A percentile compares a stretch with the other conserved stretches of the same genome.
phyloP scores from a whole-genome alignment of 2,888 invertebrate genomes.

The Drosophila pegasa region DNA sequence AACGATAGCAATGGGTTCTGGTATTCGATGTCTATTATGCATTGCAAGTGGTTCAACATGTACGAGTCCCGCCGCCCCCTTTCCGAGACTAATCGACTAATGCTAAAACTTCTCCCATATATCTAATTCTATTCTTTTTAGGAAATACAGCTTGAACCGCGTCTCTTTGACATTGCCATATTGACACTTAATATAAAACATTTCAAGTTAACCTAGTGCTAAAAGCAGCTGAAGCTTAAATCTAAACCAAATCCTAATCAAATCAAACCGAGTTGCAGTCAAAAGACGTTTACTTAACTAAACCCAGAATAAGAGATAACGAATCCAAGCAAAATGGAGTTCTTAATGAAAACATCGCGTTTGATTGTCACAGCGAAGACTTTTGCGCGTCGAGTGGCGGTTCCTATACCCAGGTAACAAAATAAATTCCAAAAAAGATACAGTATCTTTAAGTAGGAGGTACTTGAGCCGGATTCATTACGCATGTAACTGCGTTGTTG shows the following conservation, averaged over 20 bases:
- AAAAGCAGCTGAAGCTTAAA: slow-evolving; percentile 25
- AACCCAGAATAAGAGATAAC: background rate
- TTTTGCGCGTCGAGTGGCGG: slow-evolving; percentile 83
- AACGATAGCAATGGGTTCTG: slow-evolving; percentile 13
- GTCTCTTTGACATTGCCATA: slow-evolving; percentile 83
- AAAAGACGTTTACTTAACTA: slow-evolving; percentile 16
- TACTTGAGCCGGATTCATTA: slow-evolving; percentile 52
- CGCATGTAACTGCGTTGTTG: slow-evolving; percentile 73
- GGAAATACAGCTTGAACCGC: slow-evolving; percentile 82
- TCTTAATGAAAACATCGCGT: slow-evolving; percentile 84
- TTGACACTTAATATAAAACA: slow-evolving; percentile 80
- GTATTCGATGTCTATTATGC: slow-evolving; percentile 3
- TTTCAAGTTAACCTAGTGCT: slow-evolving; percentile 57
- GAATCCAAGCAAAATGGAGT: slow-evolving; percentile 80
- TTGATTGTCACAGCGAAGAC: slow-evolving; percentile 83
- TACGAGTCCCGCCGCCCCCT: background rate
- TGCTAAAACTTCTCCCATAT: slow-evolving; percentile 28
- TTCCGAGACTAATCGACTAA: slow-evolving; percentile 22
- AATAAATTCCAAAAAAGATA: slow-evolving; percentile 62
- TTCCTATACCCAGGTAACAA: slow-evolving; percentile 85
- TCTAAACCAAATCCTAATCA: slow-evolving; percentile 7
- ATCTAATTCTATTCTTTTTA: slow-evolving; percentile 65
- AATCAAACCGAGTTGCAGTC: slow-evolving; percentile 19
- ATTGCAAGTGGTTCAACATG: slow-evolving; percentile 61
- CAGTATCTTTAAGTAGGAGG: slow-evolving; percentile 47